Conservation (phyloP, 1,140 invertebrate species). For the Brachionus calyciflorus region DNA sequence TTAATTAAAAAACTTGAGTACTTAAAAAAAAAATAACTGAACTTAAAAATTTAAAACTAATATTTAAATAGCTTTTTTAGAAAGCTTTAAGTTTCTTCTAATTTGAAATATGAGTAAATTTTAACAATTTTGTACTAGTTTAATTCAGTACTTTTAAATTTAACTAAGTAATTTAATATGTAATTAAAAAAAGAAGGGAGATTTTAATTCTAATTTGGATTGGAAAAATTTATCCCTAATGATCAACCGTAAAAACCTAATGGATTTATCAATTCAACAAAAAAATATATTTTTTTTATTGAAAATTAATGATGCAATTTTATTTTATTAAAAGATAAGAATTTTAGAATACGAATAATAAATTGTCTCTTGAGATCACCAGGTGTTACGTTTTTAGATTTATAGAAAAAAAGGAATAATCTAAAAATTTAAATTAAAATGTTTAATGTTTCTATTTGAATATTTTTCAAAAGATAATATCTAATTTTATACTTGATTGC, state of each 20-base stretch:
- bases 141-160: background rate
- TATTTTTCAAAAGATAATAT: slow-evolving; percentile 34
- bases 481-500: slow-evolving; percentile 35
- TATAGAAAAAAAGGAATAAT: slow-evolving; percentile 1
- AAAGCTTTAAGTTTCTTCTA: background rate
- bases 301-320: too few species aligned
- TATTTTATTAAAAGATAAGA: too few species aligned
- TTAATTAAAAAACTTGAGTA: too few species aligned
- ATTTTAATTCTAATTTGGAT: too few species aligned
- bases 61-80: background rate
- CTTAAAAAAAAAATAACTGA: too few species aligned
- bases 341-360: too few species aligned
- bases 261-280: too few species aligned
- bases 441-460: slow-evolving; percentile 5
- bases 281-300: too few species aligned
- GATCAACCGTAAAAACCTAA: too few species aligned
- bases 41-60: too few species aligned
- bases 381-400: slow-evolving; percentile 25
- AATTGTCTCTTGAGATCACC: background rate
- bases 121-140: background rate
- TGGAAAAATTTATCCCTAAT: too few species aligned
- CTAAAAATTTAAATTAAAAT: background rate
- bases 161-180: slow-evolving; percentile 8
- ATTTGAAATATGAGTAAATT: too few species aligned
- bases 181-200: background rate